These are phyloP conservation scores for Leistus spinibarbis DNA, from an alignment of 2,888 invertebrate species.

Conservation along the genomic window DNA sequence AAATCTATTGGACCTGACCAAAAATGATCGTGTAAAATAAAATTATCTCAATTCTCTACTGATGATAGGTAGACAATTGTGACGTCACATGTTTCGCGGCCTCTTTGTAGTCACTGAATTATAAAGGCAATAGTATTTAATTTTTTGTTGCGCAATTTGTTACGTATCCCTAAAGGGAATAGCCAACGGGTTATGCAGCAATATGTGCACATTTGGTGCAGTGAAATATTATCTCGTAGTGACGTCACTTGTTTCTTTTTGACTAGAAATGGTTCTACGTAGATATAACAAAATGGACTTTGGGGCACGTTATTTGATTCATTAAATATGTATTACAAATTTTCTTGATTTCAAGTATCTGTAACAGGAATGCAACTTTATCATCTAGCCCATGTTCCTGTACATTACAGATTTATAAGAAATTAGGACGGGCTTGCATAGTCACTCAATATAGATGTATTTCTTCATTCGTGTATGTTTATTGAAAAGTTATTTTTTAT, in stretches of 20 bases:
- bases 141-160: not conserved
- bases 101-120: not conserved
- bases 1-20: not conserved
- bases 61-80: not conserved
- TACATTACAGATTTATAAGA: not conserved
- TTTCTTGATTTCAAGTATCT: no score
- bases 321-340: no score
- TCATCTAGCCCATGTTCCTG: not conserved
- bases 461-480: constrained; percentile 55
- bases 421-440: not conserved
- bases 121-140: not conserved
- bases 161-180: not conserved
- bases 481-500: constrained; percentile 50
- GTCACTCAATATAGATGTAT: constrained; percentile 53
- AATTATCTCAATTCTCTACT: no score
- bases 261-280: not conserved
- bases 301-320: not conserved
- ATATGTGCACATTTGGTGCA: not conserved
- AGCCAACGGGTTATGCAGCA: not conserved
- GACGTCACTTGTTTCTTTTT: not conserved
- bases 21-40: not conserved
- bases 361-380: no score
- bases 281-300: not conserved
- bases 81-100: not conserved
- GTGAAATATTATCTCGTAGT: not conserved